These are phyloP conservation scores for Zapus hudsonius DNA, from an alignment of 2,113 vertebrate species.

Conservation along the genomic window DNA sequence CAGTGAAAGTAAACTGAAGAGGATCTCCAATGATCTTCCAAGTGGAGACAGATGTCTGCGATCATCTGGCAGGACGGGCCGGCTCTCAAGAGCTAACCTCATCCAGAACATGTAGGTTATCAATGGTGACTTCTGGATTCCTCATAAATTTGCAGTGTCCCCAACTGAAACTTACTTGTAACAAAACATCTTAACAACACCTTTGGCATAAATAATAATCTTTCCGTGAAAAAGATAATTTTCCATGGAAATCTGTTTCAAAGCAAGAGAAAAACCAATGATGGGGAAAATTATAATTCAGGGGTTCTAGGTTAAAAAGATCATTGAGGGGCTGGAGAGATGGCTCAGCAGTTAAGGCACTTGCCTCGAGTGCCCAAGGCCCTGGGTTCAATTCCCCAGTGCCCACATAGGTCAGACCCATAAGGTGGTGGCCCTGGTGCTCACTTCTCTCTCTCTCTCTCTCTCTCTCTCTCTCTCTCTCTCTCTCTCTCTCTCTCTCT, in stretches of 20 bases:
- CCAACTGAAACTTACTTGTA: background rate
- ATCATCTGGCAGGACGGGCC: background rate
- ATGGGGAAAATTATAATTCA: background rate
- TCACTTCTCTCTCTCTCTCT: too few species aligned
- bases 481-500: too few species aligned
- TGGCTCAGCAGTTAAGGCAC: too few species aligned
- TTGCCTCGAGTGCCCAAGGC: too few species aligned
- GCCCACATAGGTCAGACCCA: too few species aligned
- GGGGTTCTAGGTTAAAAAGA: background rate
- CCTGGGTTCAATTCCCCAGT: too few species aligned
- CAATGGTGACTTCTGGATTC: background rate
- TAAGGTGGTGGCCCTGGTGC: too few species aligned
- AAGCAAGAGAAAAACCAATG: conserved; percentile 33
- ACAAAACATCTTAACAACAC: background rate
- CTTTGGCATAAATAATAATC: background rate
- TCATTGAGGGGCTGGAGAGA: too few species aligned
- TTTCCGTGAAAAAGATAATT: background rate
- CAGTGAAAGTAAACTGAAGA: background rate
- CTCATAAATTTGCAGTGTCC: fast-evolving
- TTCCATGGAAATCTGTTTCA: conserved; percentile 22
- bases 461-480: too few species aligned
- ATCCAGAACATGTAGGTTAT: background rate
- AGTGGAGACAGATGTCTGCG: background rate
- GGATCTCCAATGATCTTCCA: background rate
- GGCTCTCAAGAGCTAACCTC: background rate